A percentile compares a stretch with the other conserved stretches of the same genome.
These are phyloP conservation scores for Tetramorium bicarinatum DNA, from an alignment of 2,888 invertebrate species.

Conservation along the genomic window DNA sequence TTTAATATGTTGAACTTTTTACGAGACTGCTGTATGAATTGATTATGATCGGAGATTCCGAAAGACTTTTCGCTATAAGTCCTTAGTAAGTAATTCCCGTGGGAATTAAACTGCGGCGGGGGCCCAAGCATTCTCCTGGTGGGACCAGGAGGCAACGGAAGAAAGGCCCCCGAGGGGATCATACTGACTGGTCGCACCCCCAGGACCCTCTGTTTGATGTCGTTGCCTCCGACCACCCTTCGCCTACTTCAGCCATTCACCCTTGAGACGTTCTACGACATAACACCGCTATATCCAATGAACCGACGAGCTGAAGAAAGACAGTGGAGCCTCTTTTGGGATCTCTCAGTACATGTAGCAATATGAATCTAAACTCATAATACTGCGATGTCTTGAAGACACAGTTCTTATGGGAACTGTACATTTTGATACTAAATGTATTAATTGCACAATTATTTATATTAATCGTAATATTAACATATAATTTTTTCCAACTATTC, in stretches of 20 bases:
- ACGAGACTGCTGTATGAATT: constrained; percentile 6
- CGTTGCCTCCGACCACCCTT: constrained; percentile 65
- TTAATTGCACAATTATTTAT: constrained; percentile 9
- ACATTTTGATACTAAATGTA: background rate
- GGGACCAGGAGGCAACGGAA: constrained; percentile 79
- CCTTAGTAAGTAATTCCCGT: constrained; percentile 84
- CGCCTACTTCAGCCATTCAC: constrained; percentile 63
- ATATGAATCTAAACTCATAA: constrained; percentile 9
- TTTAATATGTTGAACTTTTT: background rate
- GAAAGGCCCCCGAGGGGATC: constrained; percentile 83
- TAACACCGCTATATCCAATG: constrained; percentile 72
- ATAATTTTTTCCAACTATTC: background rate
- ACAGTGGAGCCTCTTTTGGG: constrained; percentile 39
- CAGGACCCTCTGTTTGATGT: constrained; percentile 77
- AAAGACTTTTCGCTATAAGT: constrained; percentile 79
- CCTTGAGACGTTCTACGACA: constrained; percentile 75
- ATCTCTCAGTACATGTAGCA: background rate
- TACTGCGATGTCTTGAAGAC: background rate
- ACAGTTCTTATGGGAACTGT: background rate
- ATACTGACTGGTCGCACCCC: constrained; percentile 81
- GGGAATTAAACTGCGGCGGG: constrained; percentile 82
- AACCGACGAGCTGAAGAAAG: constrained; percentile 57
- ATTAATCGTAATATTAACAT: background rate
- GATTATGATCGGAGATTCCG: constrained; percentile 33
- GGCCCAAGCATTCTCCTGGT: constrained; percentile 75